Percentiles rank a stretch among this genome's conserved stretches.
Conservation (phyloP, 1,140 invertebrate species). For the Aphaenogaster rudis region DNA sequence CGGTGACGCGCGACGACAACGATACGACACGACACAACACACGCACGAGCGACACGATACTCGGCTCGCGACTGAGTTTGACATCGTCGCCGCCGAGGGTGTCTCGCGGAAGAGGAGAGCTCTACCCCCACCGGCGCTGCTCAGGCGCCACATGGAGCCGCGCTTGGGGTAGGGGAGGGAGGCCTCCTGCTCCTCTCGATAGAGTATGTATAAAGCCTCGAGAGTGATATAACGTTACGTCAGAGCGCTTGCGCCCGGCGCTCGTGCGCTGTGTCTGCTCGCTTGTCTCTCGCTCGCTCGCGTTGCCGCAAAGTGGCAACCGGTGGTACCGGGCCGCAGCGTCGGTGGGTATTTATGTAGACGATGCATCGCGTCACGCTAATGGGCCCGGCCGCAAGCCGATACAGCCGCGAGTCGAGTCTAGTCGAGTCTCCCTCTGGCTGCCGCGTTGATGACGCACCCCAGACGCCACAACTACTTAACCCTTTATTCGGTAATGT, state of each 20-base stretch:
- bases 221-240: constrained; percentile 65
- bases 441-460: constrained; percentile 37
- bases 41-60: constrained; percentile 70
- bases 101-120: constrained; percentile 66
- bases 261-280: constrained; percentile 17
- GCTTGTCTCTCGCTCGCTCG: neutral
- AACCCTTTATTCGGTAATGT: constrained; percentile 55
- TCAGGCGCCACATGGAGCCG: constrained; percentile 66
- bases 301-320: constrained; percentile 77
- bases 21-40: neutral
- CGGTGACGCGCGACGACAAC: constrained; percentile 8
- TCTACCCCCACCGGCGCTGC: constrained; percentile 65
- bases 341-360: constrained; percentile 75
- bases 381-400: constrained; percentile 56
- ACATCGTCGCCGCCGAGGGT: constrained; percentile 70
- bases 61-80: constrained; percentile 77
- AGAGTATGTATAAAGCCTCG: constrained; percentile 66
- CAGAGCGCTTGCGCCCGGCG: constrained; percentile 57
- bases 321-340: constrained; percentile 75
- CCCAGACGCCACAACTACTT: constrained; percentile 48
- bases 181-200: constrained; percentile 37
- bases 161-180: constrained; percentile 45
- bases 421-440: constrained; percentile 20
- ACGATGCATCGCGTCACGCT: constrained; percentile 72
- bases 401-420: constrained; percentile 28